phyloP scores from a whole-genome alignment of 2,797 vertebrate genomes.

The Acanthiza pusilla region DNA sequence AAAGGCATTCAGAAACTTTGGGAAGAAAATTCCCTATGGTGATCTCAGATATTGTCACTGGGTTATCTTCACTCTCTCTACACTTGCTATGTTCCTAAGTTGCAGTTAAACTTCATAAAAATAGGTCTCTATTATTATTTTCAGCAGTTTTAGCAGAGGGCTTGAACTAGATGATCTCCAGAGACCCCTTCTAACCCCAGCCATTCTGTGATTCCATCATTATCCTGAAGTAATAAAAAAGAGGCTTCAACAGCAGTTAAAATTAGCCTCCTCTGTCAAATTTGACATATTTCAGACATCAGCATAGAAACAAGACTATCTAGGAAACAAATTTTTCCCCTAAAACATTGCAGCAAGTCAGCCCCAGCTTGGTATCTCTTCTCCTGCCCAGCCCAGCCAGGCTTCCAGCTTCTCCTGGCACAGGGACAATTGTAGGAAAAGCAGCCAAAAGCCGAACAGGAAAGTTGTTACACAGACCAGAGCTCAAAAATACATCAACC shows the following conservation, averaged over 20 bases:
- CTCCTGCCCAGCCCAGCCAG: background rate
- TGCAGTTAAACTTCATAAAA: background rate
- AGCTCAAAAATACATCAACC: background rate
- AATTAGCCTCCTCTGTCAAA: background rate
- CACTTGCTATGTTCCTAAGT: background rate
- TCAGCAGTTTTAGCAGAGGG: background rate
- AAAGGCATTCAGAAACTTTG: background rate
- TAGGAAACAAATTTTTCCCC: background rate
- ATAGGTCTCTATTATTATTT: background rate
- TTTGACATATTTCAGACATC: background rate
- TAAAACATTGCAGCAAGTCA: background rate
- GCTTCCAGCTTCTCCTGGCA: background rate
- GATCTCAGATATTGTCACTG: background rate
- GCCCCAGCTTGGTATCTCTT: background rate
- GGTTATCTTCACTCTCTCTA: background rate
- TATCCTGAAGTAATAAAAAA: background rate
- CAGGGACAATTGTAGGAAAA: accelerated
- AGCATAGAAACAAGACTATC: background rate
- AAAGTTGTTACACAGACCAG: background rate
- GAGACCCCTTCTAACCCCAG: background rate
- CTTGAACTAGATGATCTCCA: background rate
- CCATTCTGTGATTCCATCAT: background rate
- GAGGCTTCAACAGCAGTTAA: background rate
- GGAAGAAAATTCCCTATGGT: background rate
- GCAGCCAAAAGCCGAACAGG: background rate